phyloP scores from a whole-genome alignment of 2,113 vertebrate species.

The Hassar affinis region DNA sequence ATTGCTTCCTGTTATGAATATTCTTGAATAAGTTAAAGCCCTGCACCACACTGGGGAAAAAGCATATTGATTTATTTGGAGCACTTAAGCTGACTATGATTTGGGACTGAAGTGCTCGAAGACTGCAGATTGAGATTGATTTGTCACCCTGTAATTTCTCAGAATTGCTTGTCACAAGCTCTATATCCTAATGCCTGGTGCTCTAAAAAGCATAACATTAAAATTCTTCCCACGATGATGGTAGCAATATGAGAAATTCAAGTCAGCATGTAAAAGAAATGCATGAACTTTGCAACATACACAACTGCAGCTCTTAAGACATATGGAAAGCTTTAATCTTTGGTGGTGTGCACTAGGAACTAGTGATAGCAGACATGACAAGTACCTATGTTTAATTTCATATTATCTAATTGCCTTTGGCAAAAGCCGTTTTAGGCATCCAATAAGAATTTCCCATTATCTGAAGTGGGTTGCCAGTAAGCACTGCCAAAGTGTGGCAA shows the following conservation, averaged over 20 bases:
- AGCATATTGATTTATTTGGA: constrained; percentile 54
- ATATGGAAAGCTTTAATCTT: constrained; percentile 39
- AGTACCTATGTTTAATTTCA: constrained; percentile 67
- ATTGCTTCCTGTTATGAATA: constrained; percentile 33
- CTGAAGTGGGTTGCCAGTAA: constrained; percentile 67
- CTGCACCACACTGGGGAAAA: constrained; percentile 29
- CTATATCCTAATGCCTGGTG: constrained; percentile 16
- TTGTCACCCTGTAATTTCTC: constrained; percentile 46
- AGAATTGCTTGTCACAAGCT: constrained; percentile 28
- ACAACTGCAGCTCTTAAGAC: constrained; percentile 7
- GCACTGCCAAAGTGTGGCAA: constrained; percentile 69
- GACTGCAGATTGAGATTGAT: constrained; percentile 51
- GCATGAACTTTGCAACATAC: background rate
- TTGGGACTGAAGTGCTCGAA: constrained; percentile 47
- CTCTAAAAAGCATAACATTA: constrained; percentile 15
- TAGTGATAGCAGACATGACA: constrained; percentile 62
- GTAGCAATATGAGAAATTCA: constrained; percentile 1
- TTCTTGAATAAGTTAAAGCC: constrained; percentile 41
- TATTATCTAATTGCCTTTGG: constrained; percentile 65
- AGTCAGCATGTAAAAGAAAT: background rate
- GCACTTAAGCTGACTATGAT: constrained; percentile 54
- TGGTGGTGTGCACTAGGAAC: constrained; percentile 59
- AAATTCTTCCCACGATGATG: constrained; percentile 9
- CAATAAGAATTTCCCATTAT: constrained; percentile 62
- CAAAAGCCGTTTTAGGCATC: constrained; percentile 60